Percentiles rank a stretch among this genome's conserved stretches.
Evolutionary conservation across 2,888 invertebrate genomes (phyloP).

Genomic region (Diogma glabrata): DNA sequence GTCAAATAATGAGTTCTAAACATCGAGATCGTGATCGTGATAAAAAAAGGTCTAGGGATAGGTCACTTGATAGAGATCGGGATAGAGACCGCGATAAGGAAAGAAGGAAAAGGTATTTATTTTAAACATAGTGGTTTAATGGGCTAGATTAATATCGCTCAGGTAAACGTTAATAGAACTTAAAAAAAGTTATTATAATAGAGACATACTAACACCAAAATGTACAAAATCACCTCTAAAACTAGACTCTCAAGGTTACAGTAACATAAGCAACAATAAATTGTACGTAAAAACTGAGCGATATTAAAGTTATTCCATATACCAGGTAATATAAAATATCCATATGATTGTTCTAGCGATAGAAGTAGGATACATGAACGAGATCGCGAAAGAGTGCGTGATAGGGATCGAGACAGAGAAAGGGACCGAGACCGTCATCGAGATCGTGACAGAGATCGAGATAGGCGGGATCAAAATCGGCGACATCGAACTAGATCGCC

Average conservation of each 20-base stretch:
- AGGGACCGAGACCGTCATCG: conserved; percentile 21
- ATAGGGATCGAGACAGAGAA: conserved; percentile 14
- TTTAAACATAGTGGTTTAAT: no score
- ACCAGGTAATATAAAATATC: no score
- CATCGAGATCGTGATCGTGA: conserved; percentile 31
- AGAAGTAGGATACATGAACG: conserved; percentile 15
- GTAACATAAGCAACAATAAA: no score
- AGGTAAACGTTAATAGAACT: no score
- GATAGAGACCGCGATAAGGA: conserved; percentile 19
- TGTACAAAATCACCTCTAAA: no score
- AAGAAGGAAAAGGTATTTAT: conserved; percentile 11
- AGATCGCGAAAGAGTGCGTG: conserved; percentile 13
- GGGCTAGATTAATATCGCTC: no score
- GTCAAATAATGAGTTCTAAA: conserved; percentile 25
- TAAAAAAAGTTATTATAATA: no score
- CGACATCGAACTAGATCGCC: conserved; percentile 15
- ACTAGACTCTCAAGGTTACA: no score
- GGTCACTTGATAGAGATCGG: conserved; percentile 29
- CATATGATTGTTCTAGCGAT: conserved; percentile 17
- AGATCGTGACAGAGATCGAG: conserved; percentile 27
- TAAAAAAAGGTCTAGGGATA: conserved; percentile 25
- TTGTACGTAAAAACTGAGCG: no score
- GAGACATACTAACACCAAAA: no score
- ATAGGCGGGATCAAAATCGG: conserved; percentile 29
- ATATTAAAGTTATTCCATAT: no score